phyloP scores from a whole-genome alignment of 2,888 invertebrate genomes.

The Tetragonisca angustula region DNA sequence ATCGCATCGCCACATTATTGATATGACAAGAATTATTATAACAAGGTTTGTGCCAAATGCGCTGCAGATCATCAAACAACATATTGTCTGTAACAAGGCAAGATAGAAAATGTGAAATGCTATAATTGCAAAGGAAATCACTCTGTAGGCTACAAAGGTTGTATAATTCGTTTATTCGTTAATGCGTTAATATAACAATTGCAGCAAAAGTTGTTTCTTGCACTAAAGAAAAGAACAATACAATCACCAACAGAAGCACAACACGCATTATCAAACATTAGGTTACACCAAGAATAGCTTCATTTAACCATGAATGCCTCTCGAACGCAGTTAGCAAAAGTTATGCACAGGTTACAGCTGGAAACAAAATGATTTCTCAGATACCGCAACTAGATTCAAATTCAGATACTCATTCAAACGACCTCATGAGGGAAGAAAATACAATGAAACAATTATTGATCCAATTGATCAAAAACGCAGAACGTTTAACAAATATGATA shows the following conservation, averaged over 20 bases:
- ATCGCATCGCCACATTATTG: not conserved
- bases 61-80: not conserved
- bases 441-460: not conserved
- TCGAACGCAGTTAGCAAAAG: no score
- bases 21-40: conserved; percentile 2
- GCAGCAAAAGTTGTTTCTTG: not conserved
- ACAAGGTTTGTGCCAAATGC: conserved; percentile 1
- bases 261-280: not conserved
- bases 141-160: not conserved
- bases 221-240: not conserved
- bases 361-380: not conserved
- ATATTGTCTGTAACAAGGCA: not conserved
- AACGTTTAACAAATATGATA: not conserved
- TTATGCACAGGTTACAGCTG: not conserved
- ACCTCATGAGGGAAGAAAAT: not conserved
- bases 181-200: not conserved
- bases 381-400: not conserved
- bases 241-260: not conserved
- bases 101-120: conserved; percentile 1
- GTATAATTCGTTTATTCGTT: not conserved
- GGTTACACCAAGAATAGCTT: no score
- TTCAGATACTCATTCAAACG: not conserved
- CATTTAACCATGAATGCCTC: no score
- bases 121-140: not conserved
- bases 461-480: not conserved